Percentiles rank a stretch among this genome's conserved stretches.
phyloP scores from a whole-genome alignment of 2,888 invertebrate species.

The Penaeus monodon region DNA sequence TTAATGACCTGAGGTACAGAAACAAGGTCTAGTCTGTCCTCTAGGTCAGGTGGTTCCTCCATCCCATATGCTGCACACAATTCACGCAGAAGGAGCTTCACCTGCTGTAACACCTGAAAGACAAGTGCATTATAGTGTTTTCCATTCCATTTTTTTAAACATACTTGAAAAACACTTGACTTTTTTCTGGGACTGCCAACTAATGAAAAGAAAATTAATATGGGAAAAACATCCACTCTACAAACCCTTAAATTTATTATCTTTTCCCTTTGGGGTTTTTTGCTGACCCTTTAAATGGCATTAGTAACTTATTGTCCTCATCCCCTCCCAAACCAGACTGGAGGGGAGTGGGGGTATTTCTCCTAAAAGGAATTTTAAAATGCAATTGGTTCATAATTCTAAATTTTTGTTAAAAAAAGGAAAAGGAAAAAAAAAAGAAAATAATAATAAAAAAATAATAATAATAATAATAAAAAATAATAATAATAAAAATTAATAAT shows the following conservation, averaged over 20 bases:
- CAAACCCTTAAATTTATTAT: slow-evolving; percentile 85
- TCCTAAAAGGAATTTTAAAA: slow-evolving; percentile 77
- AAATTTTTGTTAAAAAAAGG: neutral
- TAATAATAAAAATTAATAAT: no score
- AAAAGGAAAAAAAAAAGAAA: neutral
- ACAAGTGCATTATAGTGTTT: no score
- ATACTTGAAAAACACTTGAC: no score
- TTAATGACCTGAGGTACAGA: slow-evolving; percentile 59
- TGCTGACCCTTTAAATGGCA: slow-evolving; percentile 93
- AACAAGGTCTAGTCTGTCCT: slow-evolving; percentile 68
- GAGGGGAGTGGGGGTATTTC: slow-evolving; percentile 96
- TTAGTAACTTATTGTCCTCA: slow-evolving; percentile 95
- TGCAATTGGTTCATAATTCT: no score
- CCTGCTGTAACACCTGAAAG: slow-evolving; percentile 76
- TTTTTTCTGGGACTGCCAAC: neutral
- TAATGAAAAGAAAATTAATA: neutral
- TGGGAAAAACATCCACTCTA: neutral
- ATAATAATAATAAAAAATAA: no score
- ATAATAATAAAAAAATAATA: no score
- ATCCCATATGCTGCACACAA: slow-evolving; percentile 92
- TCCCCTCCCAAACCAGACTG: slow-evolving; percentile 99
- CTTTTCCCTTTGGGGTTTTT: slow-evolving; percentile 89
- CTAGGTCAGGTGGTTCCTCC: slow-evolving; percentile 91
- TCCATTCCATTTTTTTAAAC: no score
- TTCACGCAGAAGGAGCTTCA: slow-evolving; percentile 90